phyloP scores from a whole-genome alignment of 2,113 vertebrate species.

The Notarius quadriscutis region DNA sequence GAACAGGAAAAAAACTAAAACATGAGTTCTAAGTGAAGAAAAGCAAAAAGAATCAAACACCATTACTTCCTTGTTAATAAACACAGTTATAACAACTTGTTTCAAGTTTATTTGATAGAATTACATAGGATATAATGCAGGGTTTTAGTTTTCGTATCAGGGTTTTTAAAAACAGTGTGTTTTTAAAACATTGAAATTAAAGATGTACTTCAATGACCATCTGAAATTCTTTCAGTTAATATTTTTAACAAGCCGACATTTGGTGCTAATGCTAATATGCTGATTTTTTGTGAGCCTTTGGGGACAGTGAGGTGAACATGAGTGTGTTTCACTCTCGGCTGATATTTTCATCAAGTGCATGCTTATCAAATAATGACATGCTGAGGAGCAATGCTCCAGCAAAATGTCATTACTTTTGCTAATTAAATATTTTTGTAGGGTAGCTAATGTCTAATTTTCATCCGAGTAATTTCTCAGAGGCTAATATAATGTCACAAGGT shows the following conservation, averaged over 20 bases:
- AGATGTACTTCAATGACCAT: too few relatives aligned
- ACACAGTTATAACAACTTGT: background rate
- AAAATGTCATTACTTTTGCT: constrained; percentile 67
- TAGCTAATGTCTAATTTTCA: constrained; percentile 64
- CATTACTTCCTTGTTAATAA: background rate
- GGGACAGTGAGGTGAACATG: constrained; percentile 30
- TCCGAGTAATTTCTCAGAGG: background rate
- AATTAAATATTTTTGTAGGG: constrained; percentile 66
- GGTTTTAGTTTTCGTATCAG: too few relatives aligned
- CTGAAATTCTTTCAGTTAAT: too few relatives aligned
- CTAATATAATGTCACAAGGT: constrained; percentile 2
- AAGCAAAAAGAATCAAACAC: background rate
- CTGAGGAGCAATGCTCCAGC: constrained; percentile 67
- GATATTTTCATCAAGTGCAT: constrained; percentile 77
- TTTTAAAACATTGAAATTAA: background rate
- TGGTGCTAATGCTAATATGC: background rate
- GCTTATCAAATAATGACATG: constrained; percentile 80
- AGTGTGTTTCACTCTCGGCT: constrained; percentile 67
- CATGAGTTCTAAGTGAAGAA: background rate
- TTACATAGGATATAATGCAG: background rate
- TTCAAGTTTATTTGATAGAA: background rate
- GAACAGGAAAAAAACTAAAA: background rate
- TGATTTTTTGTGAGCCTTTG: background rate
- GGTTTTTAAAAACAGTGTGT: background rate
- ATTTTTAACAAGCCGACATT: background rate